These are phyloP conservation scores for Rotaria sp. DNA, from an alignment of 2,888 invertebrate species.

Conservation along the genomic window DNA sequence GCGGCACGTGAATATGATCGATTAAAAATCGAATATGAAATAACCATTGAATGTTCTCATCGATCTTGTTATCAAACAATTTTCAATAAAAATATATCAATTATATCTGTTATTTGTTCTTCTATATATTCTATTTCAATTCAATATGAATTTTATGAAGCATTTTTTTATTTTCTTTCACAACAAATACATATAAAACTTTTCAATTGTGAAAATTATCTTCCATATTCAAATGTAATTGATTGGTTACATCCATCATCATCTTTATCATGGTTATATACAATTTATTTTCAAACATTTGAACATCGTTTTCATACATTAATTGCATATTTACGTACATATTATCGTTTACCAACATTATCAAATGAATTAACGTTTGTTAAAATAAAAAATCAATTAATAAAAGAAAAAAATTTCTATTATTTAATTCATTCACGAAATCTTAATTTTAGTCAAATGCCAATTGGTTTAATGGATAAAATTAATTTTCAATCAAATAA, in stretches of 20 bases:
- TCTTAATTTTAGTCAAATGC: background rate
- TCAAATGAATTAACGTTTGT: background rate
- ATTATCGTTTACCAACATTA: background rate
- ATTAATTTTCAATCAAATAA: background rate
- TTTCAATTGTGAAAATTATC: background rate
- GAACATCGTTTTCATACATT: background rate
- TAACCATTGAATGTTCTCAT: background rate
- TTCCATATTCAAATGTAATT: constrained; percentile 9
- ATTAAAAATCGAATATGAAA: background rate
- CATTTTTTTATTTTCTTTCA: background rate
- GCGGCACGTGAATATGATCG: background rate
- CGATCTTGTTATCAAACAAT: background rate
- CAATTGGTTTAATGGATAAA: background rate
- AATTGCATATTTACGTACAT: background rate
- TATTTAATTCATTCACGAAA: background rate
- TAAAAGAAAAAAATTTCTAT: background rate
- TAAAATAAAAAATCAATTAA: background rate
- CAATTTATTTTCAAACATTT: background rate
- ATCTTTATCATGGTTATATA: background rate
- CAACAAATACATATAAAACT: background rate
- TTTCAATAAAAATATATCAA: background rate
- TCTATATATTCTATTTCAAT: background rate
- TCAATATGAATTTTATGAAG: background rate
- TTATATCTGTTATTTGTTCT: background rate
- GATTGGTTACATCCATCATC: background rate